A percentile compares a stretch with the other conserved stretches of the same genome.
Conservation (phyloP, 2,113 vertebrate species). For the Stigmatopora nigra region DNA sequence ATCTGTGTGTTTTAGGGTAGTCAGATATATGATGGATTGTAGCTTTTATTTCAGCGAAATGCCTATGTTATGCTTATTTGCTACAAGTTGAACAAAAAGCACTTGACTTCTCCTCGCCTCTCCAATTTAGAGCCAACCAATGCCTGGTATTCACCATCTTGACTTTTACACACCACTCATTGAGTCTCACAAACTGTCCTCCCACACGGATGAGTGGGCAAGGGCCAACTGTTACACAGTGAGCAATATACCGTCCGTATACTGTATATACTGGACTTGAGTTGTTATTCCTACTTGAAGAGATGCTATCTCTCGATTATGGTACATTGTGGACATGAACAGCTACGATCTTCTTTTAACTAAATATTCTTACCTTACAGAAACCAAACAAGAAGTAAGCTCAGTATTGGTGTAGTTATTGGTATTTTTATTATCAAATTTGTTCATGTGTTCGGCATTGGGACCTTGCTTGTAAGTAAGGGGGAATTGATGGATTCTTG, state of each 20-base stretch:
- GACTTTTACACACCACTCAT: conserved; percentile 9
- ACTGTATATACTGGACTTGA: background rate
- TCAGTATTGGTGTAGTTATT: no score
- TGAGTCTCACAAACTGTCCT: conserved; percentile 15
- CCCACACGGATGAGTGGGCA: conserved; percentile 30
- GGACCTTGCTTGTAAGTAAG: no score
- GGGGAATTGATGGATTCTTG: background rate
- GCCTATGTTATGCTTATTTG: background rate
- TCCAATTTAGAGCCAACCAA: conserved; percentile 1
- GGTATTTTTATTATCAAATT: no score
- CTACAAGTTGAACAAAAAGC: conserved; percentile 13
- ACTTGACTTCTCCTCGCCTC: conserved; percentile 16
- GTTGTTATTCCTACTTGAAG: background rate
- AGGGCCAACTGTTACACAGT: conserved; percentile 42
- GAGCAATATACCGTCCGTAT: conserved; percentile 19
- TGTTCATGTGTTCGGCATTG: no score
- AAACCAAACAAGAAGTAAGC: background rate
- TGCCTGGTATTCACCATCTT: background rate
- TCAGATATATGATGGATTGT: conserved; percentile 28
- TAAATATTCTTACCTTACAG: background rate
- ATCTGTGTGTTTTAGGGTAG: background rate
- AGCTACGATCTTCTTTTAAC: background rate
- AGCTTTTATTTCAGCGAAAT: conserved; percentile 19
- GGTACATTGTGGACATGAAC: background rate
- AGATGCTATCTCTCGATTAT: background rate